Percentiles rank a stretch among this genome's conserved stretches.
These are phyloP conservation scores for Papilio gigon DNA, from an alignment of 2,888 invertebrate species.

Conservation along the genomic window DNA sequence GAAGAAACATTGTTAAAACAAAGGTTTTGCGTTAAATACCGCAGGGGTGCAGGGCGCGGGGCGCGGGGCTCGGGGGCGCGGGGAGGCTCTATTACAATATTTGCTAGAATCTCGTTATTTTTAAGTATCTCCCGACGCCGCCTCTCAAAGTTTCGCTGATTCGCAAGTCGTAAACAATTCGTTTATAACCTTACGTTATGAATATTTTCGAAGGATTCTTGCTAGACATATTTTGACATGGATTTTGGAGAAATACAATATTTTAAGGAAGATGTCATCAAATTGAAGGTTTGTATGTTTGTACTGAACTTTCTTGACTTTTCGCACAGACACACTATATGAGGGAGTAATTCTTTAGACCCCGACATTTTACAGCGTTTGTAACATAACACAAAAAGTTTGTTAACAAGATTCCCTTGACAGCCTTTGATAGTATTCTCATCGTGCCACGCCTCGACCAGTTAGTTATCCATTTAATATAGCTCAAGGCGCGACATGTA, in stretches of 20 bases:
- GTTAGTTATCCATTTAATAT: conserved; percentile 17
- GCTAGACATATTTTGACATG: conserved; percentile 3
- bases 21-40: conserved; percentile 49
- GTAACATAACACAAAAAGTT: too few relatives aligned
- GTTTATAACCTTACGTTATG: conserved; percentile 11
- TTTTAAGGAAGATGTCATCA: not conserved
- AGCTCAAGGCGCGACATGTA: not conserved
- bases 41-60: conserved; percentile 50
- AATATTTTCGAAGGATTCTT: conserved; percentile 19
- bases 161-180: conserved; percentile 47
- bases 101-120: conserved; percentile 82
- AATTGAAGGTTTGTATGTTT: too few relatives aligned
- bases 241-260: not conserved
- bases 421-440: too few relatives aligned
- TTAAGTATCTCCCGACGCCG: conserved; percentile 75
- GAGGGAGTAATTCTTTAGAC: too few relatives aligned
- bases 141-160: conserved; percentile 64
- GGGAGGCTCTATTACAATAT: conserved; percentile 74
- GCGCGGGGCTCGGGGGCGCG: conserved; percentile 48
- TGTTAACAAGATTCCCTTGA: too few relatives aligned
- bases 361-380: too few relatives aligned
- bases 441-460: too few relatives aligned
- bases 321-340: too few relatives aligned
- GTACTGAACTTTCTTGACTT: too few relatives aligned
- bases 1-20: conserved; percentile 71